phyloP scores from a whole-genome alignment of 2,113 vertebrate species.

The Melanerpes aurifrons region DNA sequence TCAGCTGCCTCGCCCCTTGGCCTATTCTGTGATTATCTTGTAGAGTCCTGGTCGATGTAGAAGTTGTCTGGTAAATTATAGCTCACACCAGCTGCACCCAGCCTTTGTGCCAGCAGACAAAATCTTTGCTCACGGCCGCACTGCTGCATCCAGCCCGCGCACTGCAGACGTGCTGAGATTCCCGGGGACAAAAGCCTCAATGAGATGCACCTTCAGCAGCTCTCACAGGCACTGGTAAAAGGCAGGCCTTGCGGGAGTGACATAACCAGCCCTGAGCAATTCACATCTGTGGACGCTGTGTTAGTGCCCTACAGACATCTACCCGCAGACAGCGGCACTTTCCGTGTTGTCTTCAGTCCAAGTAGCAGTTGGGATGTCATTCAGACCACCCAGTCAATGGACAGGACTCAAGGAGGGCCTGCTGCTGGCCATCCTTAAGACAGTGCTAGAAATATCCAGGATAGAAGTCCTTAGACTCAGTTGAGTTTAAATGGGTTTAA shows the following conservation, averaged over 20 bases:
- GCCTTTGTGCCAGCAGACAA: constrained; percentile 39
- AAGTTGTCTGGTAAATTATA: constrained; percentile 41
- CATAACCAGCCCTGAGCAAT: background rate
- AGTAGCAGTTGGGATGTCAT: background rate
- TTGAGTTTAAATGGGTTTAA: constrained; percentile 1
- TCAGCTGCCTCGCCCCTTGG: constrained; percentile 16
- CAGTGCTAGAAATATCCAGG: background rate
- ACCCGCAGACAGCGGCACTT: background rate
- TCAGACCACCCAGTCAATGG: background rate
- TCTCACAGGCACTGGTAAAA: background rate
- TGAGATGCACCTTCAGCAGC: constrained; percentile 58
- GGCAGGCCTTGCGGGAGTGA: background rate
- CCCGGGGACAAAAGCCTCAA: constrained; percentile 43
- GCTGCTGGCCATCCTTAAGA: background rate
- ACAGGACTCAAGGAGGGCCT: background rate
- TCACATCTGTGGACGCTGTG: background rate
- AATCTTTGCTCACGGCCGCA: background rate
- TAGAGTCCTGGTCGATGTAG: background rate
- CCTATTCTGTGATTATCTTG: background rate
- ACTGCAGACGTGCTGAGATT: background rate
- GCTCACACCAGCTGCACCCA: constrained; percentile 23
- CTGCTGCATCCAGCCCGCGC: constrained; percentile 41
- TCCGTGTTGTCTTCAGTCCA: background rate
- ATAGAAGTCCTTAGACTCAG: background rate
- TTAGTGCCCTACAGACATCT: background rate